Evolutionary conservation across 64 coral and sea anemone genomes (phyloP).

Genomic region (Dendrophyllia cribrosa): DNA sequence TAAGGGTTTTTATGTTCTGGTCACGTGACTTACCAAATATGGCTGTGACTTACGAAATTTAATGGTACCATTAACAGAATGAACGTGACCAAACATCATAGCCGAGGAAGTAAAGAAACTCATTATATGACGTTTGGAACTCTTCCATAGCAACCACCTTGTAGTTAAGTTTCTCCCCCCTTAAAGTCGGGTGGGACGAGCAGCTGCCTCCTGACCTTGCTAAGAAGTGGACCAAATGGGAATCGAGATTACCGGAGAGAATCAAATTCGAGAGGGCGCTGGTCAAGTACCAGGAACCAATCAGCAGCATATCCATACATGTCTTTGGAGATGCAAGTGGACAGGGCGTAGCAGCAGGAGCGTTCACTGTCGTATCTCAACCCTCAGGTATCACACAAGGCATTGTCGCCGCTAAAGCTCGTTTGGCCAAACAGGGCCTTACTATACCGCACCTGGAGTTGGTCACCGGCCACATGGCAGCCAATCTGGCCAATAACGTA

Average conservation of each 20-base stretch:
- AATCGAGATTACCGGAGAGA: background rate
- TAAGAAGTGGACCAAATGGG: background rate
- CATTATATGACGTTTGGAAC: too few relatives aligned
- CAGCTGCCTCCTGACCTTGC: background rate
- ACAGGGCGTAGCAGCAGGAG: constrained; percentile 22
- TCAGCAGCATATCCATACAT: constrained; percentile 18
- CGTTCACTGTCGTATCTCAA: constrained; percentile 51
- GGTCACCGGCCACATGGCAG: too few relatives aligned
- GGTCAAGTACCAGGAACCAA: background rate
- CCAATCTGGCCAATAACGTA: too few relatives aligned
- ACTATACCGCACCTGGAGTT: too few relatives aligned
- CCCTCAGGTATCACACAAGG: constrained; percentile 10
- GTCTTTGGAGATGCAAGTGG: constrained; percentile 63
- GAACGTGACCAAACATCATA: too few relatives aligned
- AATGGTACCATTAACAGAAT: too few relatives aligned
- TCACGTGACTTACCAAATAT: too few relatives aligned
- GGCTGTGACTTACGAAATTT: too few relatives aligned
- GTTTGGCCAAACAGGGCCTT: constrained; percentile 62
- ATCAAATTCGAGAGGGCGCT: constrained; percentile 9
- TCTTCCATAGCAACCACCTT: too few relatives aligned
- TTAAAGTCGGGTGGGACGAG: constrained; percentile 10
- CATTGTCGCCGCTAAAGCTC: constrained; percentile 20
- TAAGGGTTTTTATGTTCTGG: too few relatives aligned
- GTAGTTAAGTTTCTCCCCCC: too few relatives aligned
- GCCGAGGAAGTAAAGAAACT: too few relatives aligned